phyloP scores from a whole-genome alignment of 2,797 vertebrate genomes.

The Lagocephalus sceleratus region DNA sequence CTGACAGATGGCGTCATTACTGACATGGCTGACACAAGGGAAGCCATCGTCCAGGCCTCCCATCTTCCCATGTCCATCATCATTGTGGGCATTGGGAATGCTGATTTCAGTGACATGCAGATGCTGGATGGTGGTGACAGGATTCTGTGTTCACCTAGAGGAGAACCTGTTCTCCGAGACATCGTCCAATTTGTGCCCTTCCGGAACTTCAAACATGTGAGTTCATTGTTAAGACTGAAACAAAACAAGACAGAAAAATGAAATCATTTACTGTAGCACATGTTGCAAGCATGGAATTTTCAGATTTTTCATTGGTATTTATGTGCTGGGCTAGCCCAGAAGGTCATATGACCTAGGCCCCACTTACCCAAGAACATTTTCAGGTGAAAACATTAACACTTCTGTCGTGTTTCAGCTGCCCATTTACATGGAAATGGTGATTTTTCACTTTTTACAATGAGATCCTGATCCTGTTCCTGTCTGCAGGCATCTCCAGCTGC shows the following conservation, averaged over 20 bases:
- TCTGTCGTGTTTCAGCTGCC: too few relatives aligned
- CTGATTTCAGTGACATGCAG: constrained; percentile 98
- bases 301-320: too few relatives aligned
- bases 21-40: constrained; percentile 96
- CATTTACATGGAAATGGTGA: too few relatives aligned
- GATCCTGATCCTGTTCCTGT: constrained; percentile 12
- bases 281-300: too few relatives aligned
- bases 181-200: constrained; percentile 99
- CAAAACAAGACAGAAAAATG: background rate
- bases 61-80: constrained; percentile 98
- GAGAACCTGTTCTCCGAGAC: constrained; percentile 92
- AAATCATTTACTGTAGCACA: too few relatives aligned
- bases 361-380: too few relatives aligned
- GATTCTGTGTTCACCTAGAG: constrained; percentile 91
- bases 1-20: constrained; percentile 97
- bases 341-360: too few relatives aligned
- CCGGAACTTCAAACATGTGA: constrained; percentile 95
- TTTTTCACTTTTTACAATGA: too few relatives aligned
- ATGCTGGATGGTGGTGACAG: constrained; percentile 95
- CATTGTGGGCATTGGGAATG: constrained; percentile 93
- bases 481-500: constrained; percentile 92
- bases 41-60: constrained; percentile 96
- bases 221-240: constrained; percentile 27
- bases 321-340: too few relatives aligned
- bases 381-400: too few relatives aligned